phyloP scores from a whole-genome alignment of 2,113 vertebrate genomes.

The Reinhardtius hippoglossoides region DNA sequence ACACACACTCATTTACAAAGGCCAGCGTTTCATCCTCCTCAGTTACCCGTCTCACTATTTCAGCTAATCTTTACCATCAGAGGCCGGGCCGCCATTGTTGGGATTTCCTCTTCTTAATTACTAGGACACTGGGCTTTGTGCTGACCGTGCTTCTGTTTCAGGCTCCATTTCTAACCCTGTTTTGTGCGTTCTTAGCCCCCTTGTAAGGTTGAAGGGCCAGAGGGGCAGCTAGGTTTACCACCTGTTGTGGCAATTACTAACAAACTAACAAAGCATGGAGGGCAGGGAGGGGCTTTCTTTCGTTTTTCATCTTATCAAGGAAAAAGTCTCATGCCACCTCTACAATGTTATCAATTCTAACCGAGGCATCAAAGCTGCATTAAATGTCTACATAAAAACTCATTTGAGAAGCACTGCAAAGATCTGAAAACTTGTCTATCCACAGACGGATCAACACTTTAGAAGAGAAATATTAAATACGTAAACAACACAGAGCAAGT shows the following conservation, averaged over 20 bases:
- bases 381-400: conserved; percentile 1
- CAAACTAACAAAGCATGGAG: conserved; percentile 62
- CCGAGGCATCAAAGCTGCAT: neutral
- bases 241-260: conserved; percentile 78
- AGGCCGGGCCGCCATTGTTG: conserved; percentile 63
- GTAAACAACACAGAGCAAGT: neutral
- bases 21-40: conserved; percentile 71
- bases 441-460: neutral
- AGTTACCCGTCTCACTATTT: conserved; percentile 58
- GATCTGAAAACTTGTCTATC: neutral
- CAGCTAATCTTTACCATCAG: conserved; percentile 73
- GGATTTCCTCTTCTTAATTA: conserved; percentile 77
- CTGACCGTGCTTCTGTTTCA: conserved; percentile 60
- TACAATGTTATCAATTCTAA: neutral
- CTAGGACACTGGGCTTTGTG: conserved; percentile 65
- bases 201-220: conserved; percentile 43
- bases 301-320: conserved; percentile 34
- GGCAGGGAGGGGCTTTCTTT: conserved; percentile 29
- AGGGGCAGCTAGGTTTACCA: conserved; percentile 71
- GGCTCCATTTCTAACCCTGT: conserved; percentile 65
- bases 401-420: neutral
- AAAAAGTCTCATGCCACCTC: neutral
- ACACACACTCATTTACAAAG: conserved; percentile 55
- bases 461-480: neutral
- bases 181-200: conserved; percentile 46